A percentile compares a stretch with the other conserved stretches of the same genome.
Evolutionary conservation across 2,888 invertebrate species (phyloP).

Genomic region (Caenorhabditis sp.): DNA sequence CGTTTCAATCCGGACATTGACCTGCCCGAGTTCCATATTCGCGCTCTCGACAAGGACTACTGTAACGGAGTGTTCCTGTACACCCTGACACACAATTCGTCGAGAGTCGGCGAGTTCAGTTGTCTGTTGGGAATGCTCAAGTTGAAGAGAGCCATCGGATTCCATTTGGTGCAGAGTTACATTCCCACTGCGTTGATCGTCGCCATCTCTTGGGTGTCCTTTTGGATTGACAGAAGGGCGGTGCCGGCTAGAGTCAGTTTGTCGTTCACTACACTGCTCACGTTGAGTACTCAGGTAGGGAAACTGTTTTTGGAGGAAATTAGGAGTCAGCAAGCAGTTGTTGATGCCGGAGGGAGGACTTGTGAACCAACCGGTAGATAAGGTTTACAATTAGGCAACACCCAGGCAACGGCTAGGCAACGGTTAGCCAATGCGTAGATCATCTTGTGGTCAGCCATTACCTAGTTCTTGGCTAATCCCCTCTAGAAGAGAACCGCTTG

Average conservation of each 20-base stretch:
- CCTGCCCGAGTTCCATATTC: slow-evolving; percentile 77
- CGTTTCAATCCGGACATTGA: slow-evolving; percentile 75
- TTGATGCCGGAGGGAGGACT: too few species aligned
- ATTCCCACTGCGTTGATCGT: slow-evolving; percentile 75
- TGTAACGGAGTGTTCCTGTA: slow-evolving; percentile 80
- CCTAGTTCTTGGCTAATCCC: too few species aligned
- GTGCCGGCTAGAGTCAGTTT: slow-evolving; percentile 74
- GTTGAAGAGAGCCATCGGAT: slow-evolving; percentile 85
- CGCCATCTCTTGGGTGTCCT: slow-evolving; percentile 75
- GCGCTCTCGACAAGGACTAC: slow-evolving; percentile 72
- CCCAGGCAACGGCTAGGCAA: too few species aligned
- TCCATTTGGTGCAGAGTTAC: slow-evolving; percentile 84
- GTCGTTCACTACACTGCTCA: slow-evolving; percentile 73
- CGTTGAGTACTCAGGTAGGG: slow-evolving; percentile 73
- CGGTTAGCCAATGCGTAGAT: too few species aligned
- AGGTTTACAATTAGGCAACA: too few species aligned
- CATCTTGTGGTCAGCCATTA: too few species aligned
- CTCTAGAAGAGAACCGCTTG: too few species aligned
- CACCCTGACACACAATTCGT: slow-evolving; percentile 76
- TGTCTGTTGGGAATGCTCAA: slow-evolving; percentile 75
- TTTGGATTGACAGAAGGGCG: slow-evolving; percentile 72
- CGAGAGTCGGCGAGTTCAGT: slow-evolving; percentile 75
- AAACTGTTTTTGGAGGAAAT: too few species aligned
- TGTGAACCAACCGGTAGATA: too few species aligned
- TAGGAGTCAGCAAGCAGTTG: too few species aligned